A percentile compares a stretch with the other conserved stretches of the same genome.
Evolutionary conservation across 2,888 invertebrate species (phyloP).

Genomic region (Apodemia zela): DNA sequence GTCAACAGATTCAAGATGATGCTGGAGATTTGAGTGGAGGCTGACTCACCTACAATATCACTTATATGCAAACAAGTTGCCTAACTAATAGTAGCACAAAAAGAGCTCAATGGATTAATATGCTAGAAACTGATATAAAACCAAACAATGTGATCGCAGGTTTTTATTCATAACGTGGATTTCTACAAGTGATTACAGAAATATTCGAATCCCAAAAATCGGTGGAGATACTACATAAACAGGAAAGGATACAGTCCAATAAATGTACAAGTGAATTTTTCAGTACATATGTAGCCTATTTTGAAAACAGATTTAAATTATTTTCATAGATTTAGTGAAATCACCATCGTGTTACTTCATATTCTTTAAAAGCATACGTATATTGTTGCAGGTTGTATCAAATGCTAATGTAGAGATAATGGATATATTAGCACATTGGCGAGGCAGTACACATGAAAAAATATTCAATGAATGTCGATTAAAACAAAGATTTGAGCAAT

Average conservation of each 20-base stretch:
- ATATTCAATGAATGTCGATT: neutral
- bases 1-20: neutral
- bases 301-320: neutral
- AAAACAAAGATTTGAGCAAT: neutral
- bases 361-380: neutral
- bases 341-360: neutral
- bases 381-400: neutral
- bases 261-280: neutral
- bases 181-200: neutral
- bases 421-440: neutral
- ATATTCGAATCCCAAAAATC: neutral
- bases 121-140: neutral
- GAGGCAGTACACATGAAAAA: neutral
- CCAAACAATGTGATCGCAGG: neutral
- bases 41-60: neutral
- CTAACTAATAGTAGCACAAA: neutral
- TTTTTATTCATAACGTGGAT: neutral
- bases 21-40: neutral
- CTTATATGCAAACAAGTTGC: neutral
- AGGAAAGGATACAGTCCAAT: conserved; percentile 2
- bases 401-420: neutral
- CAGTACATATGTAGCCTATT: neutral
- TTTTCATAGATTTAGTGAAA: neutral
- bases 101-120: neutral
- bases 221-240: neutral